Conservation (phyloP, 64 coral and sea anemone species). For the Pachyseris speciosa region DNA sequence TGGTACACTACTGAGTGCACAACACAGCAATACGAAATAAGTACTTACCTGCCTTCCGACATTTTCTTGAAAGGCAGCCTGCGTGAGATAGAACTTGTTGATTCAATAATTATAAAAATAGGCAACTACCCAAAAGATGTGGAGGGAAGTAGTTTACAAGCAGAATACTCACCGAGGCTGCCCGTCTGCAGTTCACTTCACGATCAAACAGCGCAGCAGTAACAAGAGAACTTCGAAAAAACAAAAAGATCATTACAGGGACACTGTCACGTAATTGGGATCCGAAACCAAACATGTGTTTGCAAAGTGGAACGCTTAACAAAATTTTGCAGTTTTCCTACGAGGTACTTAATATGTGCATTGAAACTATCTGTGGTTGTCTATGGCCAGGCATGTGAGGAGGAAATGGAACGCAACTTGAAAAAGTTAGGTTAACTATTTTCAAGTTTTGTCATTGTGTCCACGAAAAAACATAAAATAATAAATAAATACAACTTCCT, state of each 20-base stretch:
- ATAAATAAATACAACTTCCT: no score
- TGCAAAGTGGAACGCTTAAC: no score
- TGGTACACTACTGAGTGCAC: not conserved
- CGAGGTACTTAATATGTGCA: no score
- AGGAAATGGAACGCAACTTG: no score
- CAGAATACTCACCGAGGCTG: conserved; percentile 91
- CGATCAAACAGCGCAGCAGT: conserved; percentile 89
- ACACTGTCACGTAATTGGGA: no score
- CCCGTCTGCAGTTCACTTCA: conserved; percentile 96
- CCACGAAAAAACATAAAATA: no score
- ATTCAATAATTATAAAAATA: not conserved
- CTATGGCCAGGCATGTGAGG: no score
- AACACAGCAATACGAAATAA: not conserved
- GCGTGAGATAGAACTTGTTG: not conserved
- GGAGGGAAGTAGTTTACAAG: not conserved
- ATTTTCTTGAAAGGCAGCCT: conserved; percentile 99
- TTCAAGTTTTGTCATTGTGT: no score
- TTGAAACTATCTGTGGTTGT: no score
- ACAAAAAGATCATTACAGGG: not conserved
- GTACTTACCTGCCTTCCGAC: conserved; percentile 91
- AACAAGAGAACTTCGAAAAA: conserved; percentile 74
- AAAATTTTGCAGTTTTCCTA: no score
- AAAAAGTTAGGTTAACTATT: no score
- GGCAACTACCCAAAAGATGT: not conserved
- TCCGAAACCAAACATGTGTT: no score